Percentiles rank a stretch among this genome's conserved stretches.
These are phyloP conservation scores for Trichogramma evanescens DNA, from an alignment of 2,888 invertebrate genomes.

Conservation along the genomic window DNA sequence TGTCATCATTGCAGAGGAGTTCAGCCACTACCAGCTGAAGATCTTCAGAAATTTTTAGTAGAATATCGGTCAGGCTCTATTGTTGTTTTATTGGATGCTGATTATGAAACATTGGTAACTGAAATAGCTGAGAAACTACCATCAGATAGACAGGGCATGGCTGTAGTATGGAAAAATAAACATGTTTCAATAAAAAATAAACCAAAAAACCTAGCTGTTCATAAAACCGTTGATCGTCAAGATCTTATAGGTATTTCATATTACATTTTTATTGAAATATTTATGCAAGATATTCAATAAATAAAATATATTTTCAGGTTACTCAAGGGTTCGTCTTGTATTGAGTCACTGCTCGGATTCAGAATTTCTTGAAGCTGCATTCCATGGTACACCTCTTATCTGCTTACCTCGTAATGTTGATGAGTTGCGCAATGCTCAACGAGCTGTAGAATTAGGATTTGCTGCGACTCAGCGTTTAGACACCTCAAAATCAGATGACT, in stretches of 20 bases:
- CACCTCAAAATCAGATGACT: slow-evolving; percentile 23
- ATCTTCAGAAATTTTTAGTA: slow-evolving; percentile 36
- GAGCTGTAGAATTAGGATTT: slow-evolving; percentile 37
- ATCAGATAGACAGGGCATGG: slow-evolving; percentile 38
- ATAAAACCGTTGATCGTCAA: slow-evolving; percentile 35
- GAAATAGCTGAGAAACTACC: slow-evolving; percentile 34
- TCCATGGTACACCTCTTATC: slow-evolving; percentile 42
- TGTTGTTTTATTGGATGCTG: slow-evolving; percentile 34
- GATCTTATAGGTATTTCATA: slow-evolving; percentile 38
- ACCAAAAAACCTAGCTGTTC: slow-evolving; percentile 37
- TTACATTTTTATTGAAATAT: slow-evolving; percentile 1
- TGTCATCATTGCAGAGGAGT: slow-evolving; percentile 43
- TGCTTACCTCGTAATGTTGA: slow-evolving; percentile 38
- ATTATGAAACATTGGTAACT: slow-evolving; percentile 28
- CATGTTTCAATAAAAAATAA: slow-evolving; percentile 19
- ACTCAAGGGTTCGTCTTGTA: slow-evolving; percentile 36
- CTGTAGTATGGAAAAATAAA: slow-evolving; percentile 38
- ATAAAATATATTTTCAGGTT: slow-evolving; percentile 30
- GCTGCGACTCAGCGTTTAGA: slow-evolving; percentile 26
- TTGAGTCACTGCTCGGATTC: slow-evolving; percentile 41
- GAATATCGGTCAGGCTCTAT: slow-evolving; percentile 37
- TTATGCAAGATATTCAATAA: neutral
- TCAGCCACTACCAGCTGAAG: slow-evolving; percentile 31
- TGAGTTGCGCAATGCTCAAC: slow-evolving; percentile 33
- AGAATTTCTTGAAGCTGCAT: slow-evolving; percentile 39